Percentiles rank a stretch among this genome's conserved stretches.
These are phyloP conservation scores for Tricholaema leucomelas DNA, from an alignment of 2,113 vertebrate genomes.

Conservation along the genomic window DNA sequence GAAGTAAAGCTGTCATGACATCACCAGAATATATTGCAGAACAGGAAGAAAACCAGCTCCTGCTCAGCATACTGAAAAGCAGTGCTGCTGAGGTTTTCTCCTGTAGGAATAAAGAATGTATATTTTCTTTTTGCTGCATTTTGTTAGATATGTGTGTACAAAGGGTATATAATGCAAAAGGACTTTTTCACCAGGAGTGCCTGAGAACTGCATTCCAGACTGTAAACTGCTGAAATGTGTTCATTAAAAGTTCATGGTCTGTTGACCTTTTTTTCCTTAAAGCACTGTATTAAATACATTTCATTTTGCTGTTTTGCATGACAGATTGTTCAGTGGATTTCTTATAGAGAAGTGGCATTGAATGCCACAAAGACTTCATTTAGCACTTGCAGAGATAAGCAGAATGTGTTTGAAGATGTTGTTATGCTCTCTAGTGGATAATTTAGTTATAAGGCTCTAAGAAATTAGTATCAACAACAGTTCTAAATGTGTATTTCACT, in stretches of 20 bases:
- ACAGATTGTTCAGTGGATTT: conserved; percentile 66
- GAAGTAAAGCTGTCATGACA: not conserved
- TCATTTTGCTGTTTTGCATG: conserved; percentile 52
- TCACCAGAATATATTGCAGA: conserved; percentile 25
- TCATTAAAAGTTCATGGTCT: conserved; percentile 64
- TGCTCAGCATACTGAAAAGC: conserved; percentile 14
- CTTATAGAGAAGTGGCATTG: not conserved
- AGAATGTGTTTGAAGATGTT: conserved; percentile 70
- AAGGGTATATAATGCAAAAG: not conserved
- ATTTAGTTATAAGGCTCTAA: conserved; percentile 65
- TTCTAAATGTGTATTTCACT: conserved; percentile 51
- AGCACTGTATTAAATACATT: conserved; percentile 27
- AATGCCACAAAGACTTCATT: conserved; percentile 33
- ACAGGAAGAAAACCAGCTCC: not conserved
- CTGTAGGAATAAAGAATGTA: not conserved
- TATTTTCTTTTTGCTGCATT: conserved; percentile 33
- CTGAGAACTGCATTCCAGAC: conserved; percentile 28
- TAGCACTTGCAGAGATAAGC: conserved; percentile 51
- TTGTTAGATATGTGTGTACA: not conserved
- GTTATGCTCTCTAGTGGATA: conserved; percentile 70
- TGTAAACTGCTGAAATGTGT: conserved; percentile 64
- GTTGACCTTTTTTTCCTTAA: conserved; percentile 55
- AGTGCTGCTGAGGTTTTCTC: not conserved
- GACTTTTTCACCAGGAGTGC: conserved; percentile 21
- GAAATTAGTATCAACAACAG: conserved; percentile 46